Evolutionary conservation across 2,797 vertebrate species (phyloP).

Genomic region (Tragopan temminckii): DNA sequence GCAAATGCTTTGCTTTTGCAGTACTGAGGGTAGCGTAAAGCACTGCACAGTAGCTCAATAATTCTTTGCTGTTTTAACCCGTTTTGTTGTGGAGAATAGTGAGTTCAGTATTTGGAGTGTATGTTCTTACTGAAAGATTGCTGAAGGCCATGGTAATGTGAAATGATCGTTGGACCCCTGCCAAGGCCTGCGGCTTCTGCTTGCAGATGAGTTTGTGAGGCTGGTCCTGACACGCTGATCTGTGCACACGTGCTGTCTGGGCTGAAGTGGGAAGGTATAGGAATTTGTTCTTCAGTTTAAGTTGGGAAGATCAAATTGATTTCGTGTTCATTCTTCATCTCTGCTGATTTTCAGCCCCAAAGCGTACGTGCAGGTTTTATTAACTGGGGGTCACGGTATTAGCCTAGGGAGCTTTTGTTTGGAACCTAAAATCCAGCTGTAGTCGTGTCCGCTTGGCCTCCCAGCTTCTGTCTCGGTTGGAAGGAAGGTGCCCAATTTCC

Average conservation of each 20-base stretch:
- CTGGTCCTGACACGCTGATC: neutral
- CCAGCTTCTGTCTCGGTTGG: neutral
- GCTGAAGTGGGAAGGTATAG: neutral
- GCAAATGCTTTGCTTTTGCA: neutral
- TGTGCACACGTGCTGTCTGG: neutral
- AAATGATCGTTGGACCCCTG: neutral
- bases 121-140: neutral
- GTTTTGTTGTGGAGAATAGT: neutral
- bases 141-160: neutral
- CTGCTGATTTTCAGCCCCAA: neutral
- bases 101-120: neutral
- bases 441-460: neutral
- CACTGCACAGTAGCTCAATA: neutral
- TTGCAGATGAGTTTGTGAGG: neutral
- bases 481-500: neutral
- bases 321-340: neutral
- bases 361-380: rapidly evolving
- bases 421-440: neutral
- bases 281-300: neutral
- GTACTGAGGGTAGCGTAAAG: neutral
- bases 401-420: neutral
- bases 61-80: neutral
- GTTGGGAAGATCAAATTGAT: neutral
- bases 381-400: rapidly evolving
- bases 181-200: neutral